These are phyloP conservation scores for Ispidina lecontei DNA, from an alignment of 2,797 vertebrate species.

Conservation along the genomic window DNA sequence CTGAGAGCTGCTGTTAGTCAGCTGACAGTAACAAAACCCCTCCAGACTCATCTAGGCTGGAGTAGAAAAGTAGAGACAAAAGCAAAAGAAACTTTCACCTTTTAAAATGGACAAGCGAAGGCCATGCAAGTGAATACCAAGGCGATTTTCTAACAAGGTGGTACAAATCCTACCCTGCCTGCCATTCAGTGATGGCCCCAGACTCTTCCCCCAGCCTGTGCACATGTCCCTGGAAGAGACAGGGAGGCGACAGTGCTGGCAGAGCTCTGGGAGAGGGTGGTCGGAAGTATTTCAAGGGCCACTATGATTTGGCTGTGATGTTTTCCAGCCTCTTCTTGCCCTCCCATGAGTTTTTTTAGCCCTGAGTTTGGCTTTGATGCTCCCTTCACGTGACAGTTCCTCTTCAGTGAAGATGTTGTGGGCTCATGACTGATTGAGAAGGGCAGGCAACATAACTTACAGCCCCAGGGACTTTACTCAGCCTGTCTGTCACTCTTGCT, in stretches of 20 bases:
- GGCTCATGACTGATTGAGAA: background rate
- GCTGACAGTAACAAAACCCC: background rate
- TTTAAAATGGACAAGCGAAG: background rate
- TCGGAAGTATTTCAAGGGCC: background rate
- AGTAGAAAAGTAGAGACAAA: background rate
- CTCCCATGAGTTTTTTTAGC: background rate
- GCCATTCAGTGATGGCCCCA: background rate
- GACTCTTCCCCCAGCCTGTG: background rate
- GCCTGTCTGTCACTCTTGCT: too few relatives aligned
- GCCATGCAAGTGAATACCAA: background rate
- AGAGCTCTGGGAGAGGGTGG: background rate
- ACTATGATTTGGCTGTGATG: background rate
- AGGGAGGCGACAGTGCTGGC: background rate
- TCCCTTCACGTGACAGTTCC: fast-evolving
- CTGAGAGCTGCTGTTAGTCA: background rate
- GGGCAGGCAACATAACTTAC: background rate
- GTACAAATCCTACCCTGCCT: background rate
- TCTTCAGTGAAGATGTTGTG: background rate
- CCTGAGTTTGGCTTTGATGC: background rate
- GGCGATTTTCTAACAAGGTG: background rate
- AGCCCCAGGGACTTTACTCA: too few relatives aligned
- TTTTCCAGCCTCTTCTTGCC: background rate
- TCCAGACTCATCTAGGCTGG: background rate
- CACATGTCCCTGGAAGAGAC: fast-evolving
- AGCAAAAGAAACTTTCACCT: background rate